A percentile compares a stretch with the other conserved stretches of the same genome.
These are phyloP conservation scores for Pectinophora gossypiella DNA, from an alignment of 1,140 invertebrate species.

Conservation along the genomic window DNA sequence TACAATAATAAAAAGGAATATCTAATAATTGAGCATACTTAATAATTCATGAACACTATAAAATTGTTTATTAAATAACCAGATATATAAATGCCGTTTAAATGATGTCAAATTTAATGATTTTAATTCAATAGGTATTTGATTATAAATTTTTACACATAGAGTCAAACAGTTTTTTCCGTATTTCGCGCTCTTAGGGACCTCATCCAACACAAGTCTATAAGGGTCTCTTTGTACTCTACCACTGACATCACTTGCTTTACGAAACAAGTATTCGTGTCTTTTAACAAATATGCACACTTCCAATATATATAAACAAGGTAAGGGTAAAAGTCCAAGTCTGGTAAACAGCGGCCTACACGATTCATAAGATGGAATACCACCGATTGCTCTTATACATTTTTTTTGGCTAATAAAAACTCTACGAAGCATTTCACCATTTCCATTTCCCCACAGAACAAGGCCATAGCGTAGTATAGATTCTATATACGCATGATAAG, in stretches of 20 bases:
- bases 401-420: not conserved
- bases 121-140: too few species aligned
- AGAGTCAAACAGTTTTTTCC: too few species aligned
- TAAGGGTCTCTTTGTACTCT: not conserved
- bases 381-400: not conserved
- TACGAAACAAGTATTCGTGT: not conserved
- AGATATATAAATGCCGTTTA: too few species aligned
- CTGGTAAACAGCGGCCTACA: not conserved
- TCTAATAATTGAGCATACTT: too few species aligned
- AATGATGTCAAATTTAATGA: too few species aligned
- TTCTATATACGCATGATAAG: not conserved
- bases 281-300: not conserved
- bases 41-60: too few species aligned
- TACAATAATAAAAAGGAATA: too few species aligned
- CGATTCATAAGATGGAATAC: not conserved
- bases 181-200: not conserved
- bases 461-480: not conserved
- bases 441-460: not conserved
- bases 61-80: too few species aligned
- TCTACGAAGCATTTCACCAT: not conserved
- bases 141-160: too few species aligned
- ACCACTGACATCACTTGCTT: not conserved
- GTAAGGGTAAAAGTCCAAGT: not conserved
- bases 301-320: not conserved
- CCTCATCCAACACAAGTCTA: not conserved